Base-by-base conservation (phyloP, 2,113 vertebrate species). In the Grallaria varia region DNA sequence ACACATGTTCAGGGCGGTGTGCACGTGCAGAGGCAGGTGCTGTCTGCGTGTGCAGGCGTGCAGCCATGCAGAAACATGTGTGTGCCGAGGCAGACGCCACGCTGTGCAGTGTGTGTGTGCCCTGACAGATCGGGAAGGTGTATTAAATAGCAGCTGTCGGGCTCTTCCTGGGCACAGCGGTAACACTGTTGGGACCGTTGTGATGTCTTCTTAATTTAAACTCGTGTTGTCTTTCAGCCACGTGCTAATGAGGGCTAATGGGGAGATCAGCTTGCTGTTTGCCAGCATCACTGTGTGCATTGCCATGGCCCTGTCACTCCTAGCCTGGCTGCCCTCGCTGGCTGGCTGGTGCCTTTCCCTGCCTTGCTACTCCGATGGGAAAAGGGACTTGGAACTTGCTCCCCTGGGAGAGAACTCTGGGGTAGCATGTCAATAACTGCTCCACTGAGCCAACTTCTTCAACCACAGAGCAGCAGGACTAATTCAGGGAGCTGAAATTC, bases 241-340 rank as follows among this genome's bases (percentile, higher is more conserved):
- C 93, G 76, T 96, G 97, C 98, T 98, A 97, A 98, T 96, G 96
- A 97, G 97, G 93, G 96, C 97, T 97, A 97, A 97, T 95, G 95
- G 91, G 96, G 92, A 97, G 93, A 82, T 82, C 89, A 95, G 94
- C 80, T 50, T 39, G 72, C 96, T 79, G 94, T 59, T 96, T 93
- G 63, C 95, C 19, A 59, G 80, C 0, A 0, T 40, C 1, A 10
- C 74, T 68, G 11, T 49, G 64, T 72, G 84, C 74, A 80, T 47
- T 66, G 93, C 87, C 31, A 14, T 25, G 44, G 89, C 52, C 24
- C 73, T 52, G 80, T 63, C 83, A 37, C 72, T 62, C 72, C 63
- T 87, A 58, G 7, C 55, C 67, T 27, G 37, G 16, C 20, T 76
- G 47, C 40, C 49, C 71, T 63, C 6, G 0, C 35, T 45, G 10